A percentile compares a stretch with the other conserved stretches of the same genome.
These are phyloP conservation scores for Clarias batrachus DNA, from an alignment of 2,113 vertebrate species.

Conservation along the genomic window DNA sequence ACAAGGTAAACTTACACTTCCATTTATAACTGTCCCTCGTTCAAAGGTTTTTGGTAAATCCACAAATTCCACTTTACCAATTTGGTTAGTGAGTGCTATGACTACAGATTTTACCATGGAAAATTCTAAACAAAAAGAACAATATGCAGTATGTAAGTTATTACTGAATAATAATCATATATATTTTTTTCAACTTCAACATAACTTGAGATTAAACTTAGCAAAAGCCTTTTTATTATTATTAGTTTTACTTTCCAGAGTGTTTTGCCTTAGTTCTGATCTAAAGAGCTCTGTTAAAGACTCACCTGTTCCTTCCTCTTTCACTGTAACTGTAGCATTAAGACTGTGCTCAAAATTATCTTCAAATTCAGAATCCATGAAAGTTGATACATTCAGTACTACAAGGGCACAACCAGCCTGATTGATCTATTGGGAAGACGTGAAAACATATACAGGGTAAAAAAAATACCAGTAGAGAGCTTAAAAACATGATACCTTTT, in stretches of 20 bases:
- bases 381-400: conserved; percentile 31
- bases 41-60: conserved; percentile 63
- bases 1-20: conserved; percentile 58
- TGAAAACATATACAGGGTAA: background rate
- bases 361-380: conserved; percentile 45
- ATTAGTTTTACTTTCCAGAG: background rate
- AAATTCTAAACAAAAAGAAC: background rate
- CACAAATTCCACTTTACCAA: conserved; percentile 64
- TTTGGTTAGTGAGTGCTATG: conserved; percentile 24
- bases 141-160: conserved; percentile 28
- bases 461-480: background rate
- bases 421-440: background rate
- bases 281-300: background rate
- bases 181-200: background rate
- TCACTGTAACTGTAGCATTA: conserved; percentile 12
- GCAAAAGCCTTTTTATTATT: background rate
- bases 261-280: background rate
- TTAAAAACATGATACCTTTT: background rate
- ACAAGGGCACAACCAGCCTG: background rate
- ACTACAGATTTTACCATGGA: conserved; percentile 25
- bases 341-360: background rate
- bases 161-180: rapidly evolving
- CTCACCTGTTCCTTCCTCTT: conserved; percentile 69
- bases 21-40: conserved; percentile 48
- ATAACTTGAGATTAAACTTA: background rate